These are phyloP conservation scores for Anthophora plumipes DNA, from an alignment of 2,888 invertebrate genomes.

Conservation along the genomic window DNA sequence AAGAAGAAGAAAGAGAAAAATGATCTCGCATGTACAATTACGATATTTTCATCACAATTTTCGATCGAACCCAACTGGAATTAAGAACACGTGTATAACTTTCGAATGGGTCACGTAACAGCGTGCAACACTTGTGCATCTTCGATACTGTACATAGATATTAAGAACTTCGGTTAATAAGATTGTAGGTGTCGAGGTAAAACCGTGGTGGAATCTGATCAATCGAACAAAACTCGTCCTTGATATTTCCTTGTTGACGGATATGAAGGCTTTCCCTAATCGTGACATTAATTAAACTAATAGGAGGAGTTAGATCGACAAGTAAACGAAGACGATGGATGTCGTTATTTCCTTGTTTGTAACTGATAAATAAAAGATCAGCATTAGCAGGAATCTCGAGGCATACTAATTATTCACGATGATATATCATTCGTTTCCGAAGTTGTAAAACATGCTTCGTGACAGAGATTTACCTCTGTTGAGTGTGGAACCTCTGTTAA, in stretches of 20 bases:
- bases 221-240: too few relatives aligned
- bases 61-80: background rate
- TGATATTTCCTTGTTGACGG: too few relatives aligned
- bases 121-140: too few relatives aligned
- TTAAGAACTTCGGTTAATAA: too few relatives aligned
- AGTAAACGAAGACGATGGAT: background rate
- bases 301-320: background rate
- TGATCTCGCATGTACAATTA: too few relatives aligned
- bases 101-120: background rate
- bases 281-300: background rate
- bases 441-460: background rate
- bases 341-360: background rate
- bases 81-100: slow-evolving; percentile 2
- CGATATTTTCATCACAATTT: too few relatives aligned
- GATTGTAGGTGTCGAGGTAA: too few relatives aligned
- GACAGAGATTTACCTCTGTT: background rate
- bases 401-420: slow-evolving; percentile 15
- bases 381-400: slow-evolving; percentile 13
- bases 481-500: too few relatives aligned
- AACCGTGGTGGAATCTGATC: too few relatives aligned
- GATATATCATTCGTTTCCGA: slow-evolving; percentile 26
- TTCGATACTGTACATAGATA: too few relatives aligned
- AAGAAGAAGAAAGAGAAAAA: too few relatives aligned
- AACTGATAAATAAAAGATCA: slow-evolving; percentile 50
- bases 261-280: too few relatives aligned